phyloP scores from a whole-genome alignment of 1,140 invertebrate species.

The Ctenoplectra terminalis region DNA sequence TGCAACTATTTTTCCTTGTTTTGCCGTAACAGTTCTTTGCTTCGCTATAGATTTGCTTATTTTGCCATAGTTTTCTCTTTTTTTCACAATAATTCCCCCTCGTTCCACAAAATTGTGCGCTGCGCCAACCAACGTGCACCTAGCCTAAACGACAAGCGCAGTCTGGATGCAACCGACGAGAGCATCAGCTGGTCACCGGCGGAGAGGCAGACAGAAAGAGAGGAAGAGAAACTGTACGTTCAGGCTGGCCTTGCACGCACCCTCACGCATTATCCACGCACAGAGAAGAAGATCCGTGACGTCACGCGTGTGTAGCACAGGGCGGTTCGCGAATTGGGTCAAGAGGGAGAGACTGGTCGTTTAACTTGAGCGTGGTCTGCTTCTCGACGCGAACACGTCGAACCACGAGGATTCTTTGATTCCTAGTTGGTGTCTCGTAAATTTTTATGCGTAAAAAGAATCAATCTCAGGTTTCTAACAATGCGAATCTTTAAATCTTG shows the following conservation, averaged over 20 bases:
- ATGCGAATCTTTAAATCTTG: too few species aligned
- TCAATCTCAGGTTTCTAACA: too few species aligned
- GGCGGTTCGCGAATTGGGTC: conserved; percentile 76
- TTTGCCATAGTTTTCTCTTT: too few species aligned
- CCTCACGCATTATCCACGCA: conserved; percentile 62
- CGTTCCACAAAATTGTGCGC: too few species aligned
- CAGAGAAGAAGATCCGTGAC: conserved; percentile 60
- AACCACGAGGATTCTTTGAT: not conserved
- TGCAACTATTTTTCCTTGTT: too few species aligned
- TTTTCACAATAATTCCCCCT: too few species aligned
- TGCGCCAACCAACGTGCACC: too few species aligned
- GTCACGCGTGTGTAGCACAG: conserved; percentile 67
- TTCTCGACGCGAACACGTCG: not conserved
- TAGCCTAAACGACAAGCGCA: not conserved
- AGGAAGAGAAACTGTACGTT: not conserved
- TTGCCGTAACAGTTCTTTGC: too few species aligned
- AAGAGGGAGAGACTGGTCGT: conserved; percentile 76
- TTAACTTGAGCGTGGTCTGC: conserved; percentile 65
- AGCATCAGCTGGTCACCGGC: conserved; percentile 18
- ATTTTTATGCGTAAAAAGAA: too few species aligned
- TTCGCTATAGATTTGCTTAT: too few species aligned
- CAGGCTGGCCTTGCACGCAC: conserved; percentile 67
- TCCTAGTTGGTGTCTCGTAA: too few species aligned
- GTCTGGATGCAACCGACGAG: not conserved
- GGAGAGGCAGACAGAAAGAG: not conserved